Conservation (phyloP, 2,113 vertebrate genomes). For the Semicossyphus pulcher region DNA sequence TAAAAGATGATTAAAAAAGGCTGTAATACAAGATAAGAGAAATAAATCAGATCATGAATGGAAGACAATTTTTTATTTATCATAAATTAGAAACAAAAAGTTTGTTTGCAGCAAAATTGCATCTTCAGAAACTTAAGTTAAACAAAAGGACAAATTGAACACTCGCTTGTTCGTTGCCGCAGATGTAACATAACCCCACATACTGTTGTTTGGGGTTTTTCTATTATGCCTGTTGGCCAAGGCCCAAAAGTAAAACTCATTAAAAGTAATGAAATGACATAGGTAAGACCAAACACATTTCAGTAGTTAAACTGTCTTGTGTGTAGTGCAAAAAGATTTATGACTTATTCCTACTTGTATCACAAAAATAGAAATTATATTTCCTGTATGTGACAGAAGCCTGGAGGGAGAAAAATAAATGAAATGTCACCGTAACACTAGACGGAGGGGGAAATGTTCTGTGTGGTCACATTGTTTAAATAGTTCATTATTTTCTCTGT, state of each 20-base stretch:
- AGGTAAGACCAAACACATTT: neutral
- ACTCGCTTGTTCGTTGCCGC: neutral
- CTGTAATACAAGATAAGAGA: neutral
- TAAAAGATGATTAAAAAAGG: too few relatives aligned
- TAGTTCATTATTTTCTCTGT: slow-evolving; percentile 23
- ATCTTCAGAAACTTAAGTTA: neutral
- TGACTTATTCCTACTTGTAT: slow-evolving; percentile 12
- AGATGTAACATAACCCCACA: neutral
- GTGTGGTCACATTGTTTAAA: neutral
- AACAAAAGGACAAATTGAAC: neutral
- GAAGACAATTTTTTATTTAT: too few relatives aligned
- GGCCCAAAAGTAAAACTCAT: slow-evolving; percentile 18
- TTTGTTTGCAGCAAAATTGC: neutral
- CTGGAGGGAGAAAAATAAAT: slow-evolving; percentile 10
- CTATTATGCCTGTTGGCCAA: neutral
- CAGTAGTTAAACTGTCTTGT: slow-evolving; percentile 3
- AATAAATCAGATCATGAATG: too few relatives aligned
- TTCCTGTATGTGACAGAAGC: slow-evolving; percentile 9
- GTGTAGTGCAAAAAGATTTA: neutral
- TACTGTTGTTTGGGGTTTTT: neutral
- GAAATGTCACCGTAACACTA: slow-evolving; percentile 25
- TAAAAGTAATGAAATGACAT: slow-evolving; percentile 5
- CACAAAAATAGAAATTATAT: slow-evolving; percentile 20
- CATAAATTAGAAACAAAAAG: neutral
- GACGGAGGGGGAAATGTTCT: slow-evolving; percentile 6